Conservation (phyloP, 2,797 vertebrate species). For the Rhinophrynus dorsalis region DNA sequence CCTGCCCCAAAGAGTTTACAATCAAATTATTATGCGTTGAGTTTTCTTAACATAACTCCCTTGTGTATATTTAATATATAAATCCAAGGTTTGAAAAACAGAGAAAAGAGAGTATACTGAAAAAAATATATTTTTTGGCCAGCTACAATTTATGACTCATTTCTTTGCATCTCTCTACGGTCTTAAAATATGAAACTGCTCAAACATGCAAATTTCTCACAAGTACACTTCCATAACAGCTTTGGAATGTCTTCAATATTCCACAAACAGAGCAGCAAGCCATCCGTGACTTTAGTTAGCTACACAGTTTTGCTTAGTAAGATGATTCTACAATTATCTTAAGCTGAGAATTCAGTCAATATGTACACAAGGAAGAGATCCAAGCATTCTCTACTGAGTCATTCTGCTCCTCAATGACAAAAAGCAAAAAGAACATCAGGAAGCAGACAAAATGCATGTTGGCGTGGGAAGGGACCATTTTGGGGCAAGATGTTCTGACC, state of each 20-base stretch:
- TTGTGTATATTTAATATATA: too few relatives aligned
- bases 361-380: slow-evolving; percentile 4
- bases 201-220: not conserved
- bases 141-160: not conserved
- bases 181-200: not conserved
- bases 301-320: not conserved
- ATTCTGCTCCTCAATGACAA: slow-evolving; percentile 27
- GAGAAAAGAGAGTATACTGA: too few relatives aligned
- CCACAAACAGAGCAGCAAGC: not conserved
- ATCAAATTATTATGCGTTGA: too few relatives aligned
- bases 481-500: slow-evolving; percentile 8
- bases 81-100: too few relatives aligned
- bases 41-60: too few relatives aligned
- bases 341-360: slow-evolving; percentile 16
- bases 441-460: not conserved
- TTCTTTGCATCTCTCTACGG: not conserved
- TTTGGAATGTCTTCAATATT: slow-evolving; percentile 1
- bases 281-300: not conserved
- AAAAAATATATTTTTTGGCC: not conserved
- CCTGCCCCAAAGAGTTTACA: too few relatives aligned
- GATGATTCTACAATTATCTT: not conserved
- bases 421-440: slow-evolving; percentile 21
- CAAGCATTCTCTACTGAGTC: not conserved
- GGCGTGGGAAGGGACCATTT: slow-evolving; percentile 31
- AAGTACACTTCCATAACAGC: not conserved